Base-by-base conservation (phyloP, 2,797 vertebrate genomes). In the Cynodonichthys magdalenae region DNA sequence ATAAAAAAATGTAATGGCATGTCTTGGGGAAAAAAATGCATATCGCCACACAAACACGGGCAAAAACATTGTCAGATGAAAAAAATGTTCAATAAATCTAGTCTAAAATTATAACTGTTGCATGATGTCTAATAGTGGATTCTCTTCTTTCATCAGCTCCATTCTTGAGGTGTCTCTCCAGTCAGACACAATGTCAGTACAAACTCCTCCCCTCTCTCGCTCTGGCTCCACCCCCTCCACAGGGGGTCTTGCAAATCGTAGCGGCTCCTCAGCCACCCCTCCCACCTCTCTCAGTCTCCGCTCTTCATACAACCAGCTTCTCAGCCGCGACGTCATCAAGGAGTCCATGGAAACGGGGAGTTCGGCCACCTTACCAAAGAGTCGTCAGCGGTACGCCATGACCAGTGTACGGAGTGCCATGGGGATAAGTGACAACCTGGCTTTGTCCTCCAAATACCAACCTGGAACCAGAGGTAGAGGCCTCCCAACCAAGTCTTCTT, bases 201-300 rank as follows among this genome's bases (percentile, higher is more conserved):
- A 96, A 90, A 97, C 97, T 79, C 96, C 96, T 44, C 90, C 90
- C 10, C 89, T 94, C 15, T 91, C 93, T n/a, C 92, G 93, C 52
- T 92, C 93, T 44, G 90, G 89, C 75, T 91, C 91, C 87, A 94
- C 95, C 61, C 89, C 95, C 74, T 94, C 95, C 41, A 82, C 95
- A 0, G 90, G 95, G 2, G 97, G 98, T 36, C 71, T 95, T 51
- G 90, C 91, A 65, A 96, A 95, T 86, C 94, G 95, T 63, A 92
- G 93, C 44, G 83, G 81, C 59, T 72, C 94, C 0, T 79, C 87
- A 0, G 79, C 94, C 79, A 92, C 90, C 2, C 97, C 97, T 0
- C 97, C 98, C 0, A 96, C 94, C 68, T 97, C 95, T 15, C 95
- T 99, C 10, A 95, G 94, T 73, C 95, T 99, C 45, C 96, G 96